Percentiles rank a stretch among this genome's conserved stretches.
Evolutionary conservation across 2,888 invertebrate genomes (phyloP).

Genomic region (Tenthredo distinguenda): DNA sequence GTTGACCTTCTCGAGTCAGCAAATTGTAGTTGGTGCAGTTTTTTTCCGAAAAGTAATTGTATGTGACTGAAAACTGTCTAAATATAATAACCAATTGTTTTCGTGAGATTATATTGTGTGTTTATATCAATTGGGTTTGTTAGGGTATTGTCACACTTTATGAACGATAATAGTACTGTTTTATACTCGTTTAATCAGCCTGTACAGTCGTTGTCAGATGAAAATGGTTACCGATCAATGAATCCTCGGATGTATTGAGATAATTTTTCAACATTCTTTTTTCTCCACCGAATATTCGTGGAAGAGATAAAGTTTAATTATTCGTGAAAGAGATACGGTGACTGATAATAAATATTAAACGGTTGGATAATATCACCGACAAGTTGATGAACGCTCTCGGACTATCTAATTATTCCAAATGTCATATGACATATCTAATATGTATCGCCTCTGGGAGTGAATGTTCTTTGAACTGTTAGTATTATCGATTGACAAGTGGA

Average conservation of each 20-base stretch:
- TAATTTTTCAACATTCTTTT: background rate
- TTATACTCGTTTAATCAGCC: background rate
- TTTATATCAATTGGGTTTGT: background rate
- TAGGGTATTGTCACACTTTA: conserved; percentile 1
- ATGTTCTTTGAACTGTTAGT: conserved; percentile 67
- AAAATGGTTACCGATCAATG: conserved; percentile 41
- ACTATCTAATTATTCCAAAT: conserved; percentile 38
- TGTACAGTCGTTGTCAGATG: conserved; percentile 6
- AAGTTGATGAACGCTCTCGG: conserved; percentile 2
- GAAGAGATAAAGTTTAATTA: background rate
- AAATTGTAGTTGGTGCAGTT: background rate
- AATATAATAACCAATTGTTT: background rate
- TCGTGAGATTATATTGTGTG: background rate
- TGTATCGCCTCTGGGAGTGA: conserved; percentile 49
- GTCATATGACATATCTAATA: conserved; percentile 67
- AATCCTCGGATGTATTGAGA: conserved; percentile 24
- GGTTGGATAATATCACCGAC: background rate
- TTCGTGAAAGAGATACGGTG: background rate
- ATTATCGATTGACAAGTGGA: conserved; percentile 68
- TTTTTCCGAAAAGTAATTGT: background rate
- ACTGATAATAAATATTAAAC: background rate
- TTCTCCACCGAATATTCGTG: background rate
- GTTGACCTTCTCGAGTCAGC: conserved; percentile 27
- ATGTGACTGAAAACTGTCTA: background rate
- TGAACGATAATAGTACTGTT: background rate